phyloP scores from a whole-genome alignment of 2,888 invertebrate species.

The Ornithoptera priamus region DNA sequence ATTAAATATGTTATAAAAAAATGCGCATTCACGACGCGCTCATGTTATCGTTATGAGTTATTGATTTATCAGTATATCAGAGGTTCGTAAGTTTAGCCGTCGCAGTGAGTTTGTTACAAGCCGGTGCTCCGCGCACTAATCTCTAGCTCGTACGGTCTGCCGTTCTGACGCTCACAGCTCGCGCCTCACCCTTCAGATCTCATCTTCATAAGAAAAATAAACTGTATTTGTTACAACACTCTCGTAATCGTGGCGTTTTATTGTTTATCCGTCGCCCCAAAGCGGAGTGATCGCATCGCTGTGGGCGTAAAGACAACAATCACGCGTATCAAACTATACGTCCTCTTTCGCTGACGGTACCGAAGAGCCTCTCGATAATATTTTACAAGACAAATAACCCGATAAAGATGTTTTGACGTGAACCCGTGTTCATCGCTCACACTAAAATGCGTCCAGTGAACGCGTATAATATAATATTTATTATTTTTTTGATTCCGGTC shows the following conservation, averaged over 20 bases:
- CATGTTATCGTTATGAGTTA: slow-evolving; percentile 59
- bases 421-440: slow-evolving; percentile 79
- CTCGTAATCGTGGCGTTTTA: slow-evolving; percentile 74
- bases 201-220: slow-evolving; percentile 70
- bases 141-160: slow-evolving; percentile 62
- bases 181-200: slow-evolving; percentile 63
- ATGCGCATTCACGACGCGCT: slow-evolving; percentile 42
- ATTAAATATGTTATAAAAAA: slow-evolving; percentile 36
- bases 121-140: slow-evolving; percentile 64
- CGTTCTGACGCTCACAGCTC: slow-evolving; percentile 46
- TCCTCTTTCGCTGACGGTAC: slow-evolving; percentile 79
- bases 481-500: slow-evolving; percentile 67
- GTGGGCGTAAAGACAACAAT: slow-evolving; percentile 78
- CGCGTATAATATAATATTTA: slow-evolving; percentile 77
- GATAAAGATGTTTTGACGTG: slow-evolving; percentile 81
- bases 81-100: slow-evolving; percentile 70
- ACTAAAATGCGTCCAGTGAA: slow-evolving; percentile 78
- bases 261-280: slow-evolving; percentile 75
- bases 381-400: slow-evolving; percentile 81
- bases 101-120: slow-evolving; percentile 66
- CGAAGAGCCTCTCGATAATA: slow-evolving; percentile 78
- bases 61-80: slow-evolving; percentile 75
- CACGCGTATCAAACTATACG: slow-evolving; percentile 70
- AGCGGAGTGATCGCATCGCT: slow-evolving; percentile 70
- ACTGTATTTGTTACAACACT: slow-evolving; percentile 71